Conservation (phyloP, 2,113 vertebrate genomes). For the Aptenodytes forsteri region DNA sequence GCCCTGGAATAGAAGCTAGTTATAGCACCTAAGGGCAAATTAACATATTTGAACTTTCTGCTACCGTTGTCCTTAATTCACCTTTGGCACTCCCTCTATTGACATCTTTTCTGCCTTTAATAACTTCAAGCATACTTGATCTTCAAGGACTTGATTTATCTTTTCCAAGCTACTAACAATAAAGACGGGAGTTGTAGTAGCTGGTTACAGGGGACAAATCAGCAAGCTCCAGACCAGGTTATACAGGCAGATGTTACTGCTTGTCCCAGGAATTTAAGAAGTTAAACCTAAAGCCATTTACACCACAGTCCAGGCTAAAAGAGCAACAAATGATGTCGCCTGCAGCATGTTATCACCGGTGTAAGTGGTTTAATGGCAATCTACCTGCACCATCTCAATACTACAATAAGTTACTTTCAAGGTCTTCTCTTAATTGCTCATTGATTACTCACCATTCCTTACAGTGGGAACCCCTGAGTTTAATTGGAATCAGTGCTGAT, state of each 20-base stretch:
- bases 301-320: background rate
- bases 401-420: background rate
- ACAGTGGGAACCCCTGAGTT: background rate
- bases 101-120: background rate
- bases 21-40: background rate
- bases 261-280: background rate
- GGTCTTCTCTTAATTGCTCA: conserved; percentile 19
- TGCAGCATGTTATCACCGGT: background rate
- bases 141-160: background rate
- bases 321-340: background rate
- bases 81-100: background rate
- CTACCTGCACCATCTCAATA: background rate
- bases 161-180: background rate
- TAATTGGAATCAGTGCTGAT: conserved; percentile 27
- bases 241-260: background rate
- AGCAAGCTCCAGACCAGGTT: background rate
- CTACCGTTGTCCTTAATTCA: background rate
- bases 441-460: conserved; percentile 24
- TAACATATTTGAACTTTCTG: background rate
- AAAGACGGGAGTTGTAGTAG: background rate
- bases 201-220: background rate
- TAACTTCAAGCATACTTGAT: background rate
- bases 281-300: background rate
- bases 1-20: background rate
- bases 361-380: background rate